Evolutionary conservation across 2,113 vertebrate species (phyloP), one percentile per base, ranked within the genome.

Genomic region (Hemichromis elongatus): DNA sequence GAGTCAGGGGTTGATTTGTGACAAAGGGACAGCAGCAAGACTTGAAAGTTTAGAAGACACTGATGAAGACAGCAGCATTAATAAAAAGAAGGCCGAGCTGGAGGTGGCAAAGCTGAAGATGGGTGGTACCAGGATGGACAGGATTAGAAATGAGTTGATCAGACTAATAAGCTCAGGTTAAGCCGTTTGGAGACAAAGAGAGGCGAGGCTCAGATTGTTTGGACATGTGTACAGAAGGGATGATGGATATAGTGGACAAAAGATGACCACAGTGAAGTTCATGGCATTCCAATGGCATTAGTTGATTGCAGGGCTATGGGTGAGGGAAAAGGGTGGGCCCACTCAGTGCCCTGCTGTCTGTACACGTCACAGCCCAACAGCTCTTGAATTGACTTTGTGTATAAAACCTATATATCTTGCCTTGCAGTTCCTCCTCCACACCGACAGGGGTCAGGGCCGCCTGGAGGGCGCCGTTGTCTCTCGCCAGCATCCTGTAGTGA

Each of bases 371-470:
- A 47, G 24, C 68, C 4, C 35, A 68, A 5, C 35, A 68, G n/a
- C 16, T 50, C 68, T 21, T 53, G 47, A 52, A 19, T 52, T 19
- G 6, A 18, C 50, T 52, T 19, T 52, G 47, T 52, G 18, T 18
- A 8, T 52, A 18, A 52, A 18, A 8, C 50, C 18, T 28, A 35
- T 10, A 10, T 7, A 2, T 40, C 10, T 30, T 18, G 12, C 30
- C 6, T n/a, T 86, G 85, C 81, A 77, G 79, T 91, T 56, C n/a
- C 52, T 50, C 91, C 83, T 90, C 95, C 95, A 1, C 4, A 3
- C 88, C 93, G 73, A 10, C 8, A 84, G 92, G 63, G 63, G 84
- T 77, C 85, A 42, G 55, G 1, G 26, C 9, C 16, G 54, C 24
- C 7, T 7, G 1, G 1, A 6, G 11, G 16, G 45, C 37, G 24